Base-by-base conservation (phyloP, 2,113 vertebrate genomes). In the Vicugna pacos region DNA sequence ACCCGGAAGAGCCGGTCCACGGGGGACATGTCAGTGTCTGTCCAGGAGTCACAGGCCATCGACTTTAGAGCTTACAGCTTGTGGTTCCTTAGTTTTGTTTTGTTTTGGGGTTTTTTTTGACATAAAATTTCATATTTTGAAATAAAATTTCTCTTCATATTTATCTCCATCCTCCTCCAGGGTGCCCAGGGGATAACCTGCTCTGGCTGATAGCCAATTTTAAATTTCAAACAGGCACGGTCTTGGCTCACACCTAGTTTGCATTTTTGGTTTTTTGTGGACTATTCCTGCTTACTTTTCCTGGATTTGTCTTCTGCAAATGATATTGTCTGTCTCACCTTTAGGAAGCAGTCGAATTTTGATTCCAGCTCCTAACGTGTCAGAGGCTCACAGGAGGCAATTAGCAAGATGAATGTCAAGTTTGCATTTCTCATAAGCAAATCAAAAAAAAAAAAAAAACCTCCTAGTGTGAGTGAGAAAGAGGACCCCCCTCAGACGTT, bases 191-290 rank as follows among this genome's bases (percentile, higher is more conserved):
- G n/a, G 30, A 62, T 73, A 73, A 88, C 20, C 54, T 8, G 8
- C 52, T 48, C 48, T 84, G 75, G 46, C 72, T 95, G 93, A 85
- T 17, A 86, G 94, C 10, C 35, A 32, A 90, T 69, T 70, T 77
- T 92, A 83, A 76, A 97, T 94, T 97, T 87, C 95, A 97, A 97
- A 80, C 77, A 90, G 62, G 28, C 67, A 19, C 19, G 8, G 88
- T 97, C 89, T 96, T 72, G 80, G 77, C 65, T 91, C 50, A 70
- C 52, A 83, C 5, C 76, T 95, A 56, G 94, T 94, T 85, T 95
- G 48, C 54, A 69, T 90, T 93, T 22, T 86, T 42, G 38, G 38
- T 42, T 42, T 42, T 42, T 42, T 42, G 38, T 42, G 38, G 38
- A 42, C 82, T 77, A 84, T 91, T 97, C 38, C 26, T 35, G 10